phyloP scores from a whole-genome alignment of 2,888 invertebrate genomes.

The Craniophora ligustri region DNA sequence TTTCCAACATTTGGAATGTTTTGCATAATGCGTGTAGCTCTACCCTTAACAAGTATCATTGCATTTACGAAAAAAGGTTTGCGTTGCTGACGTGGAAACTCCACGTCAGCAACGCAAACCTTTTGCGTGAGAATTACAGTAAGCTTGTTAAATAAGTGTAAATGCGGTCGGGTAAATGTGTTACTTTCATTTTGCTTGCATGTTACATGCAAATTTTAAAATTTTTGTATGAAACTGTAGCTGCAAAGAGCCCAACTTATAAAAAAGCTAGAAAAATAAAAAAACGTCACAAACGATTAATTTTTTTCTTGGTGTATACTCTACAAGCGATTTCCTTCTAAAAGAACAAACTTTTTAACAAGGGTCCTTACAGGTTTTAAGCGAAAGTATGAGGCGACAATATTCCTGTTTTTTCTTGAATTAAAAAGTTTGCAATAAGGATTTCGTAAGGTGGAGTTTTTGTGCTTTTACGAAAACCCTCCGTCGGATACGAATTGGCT shows the following conservation, averaged over 20 bases:
- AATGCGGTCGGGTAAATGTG: constrained; percentile 30
- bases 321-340: constrained; percentile 41
- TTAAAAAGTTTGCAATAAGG: constrained; percentile 61
- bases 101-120: no score
- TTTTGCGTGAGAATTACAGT: constrained; percentile 36
- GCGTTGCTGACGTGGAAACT: constrained; percentile 14
- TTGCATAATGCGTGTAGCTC: constrained; percentile 1
- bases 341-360: constrained; percentile 61
- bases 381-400: constrained; percentile 47
- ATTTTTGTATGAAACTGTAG: constrained; percentile 24
- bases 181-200: constrained; percentile 52
- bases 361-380: constrained; percentile 51
- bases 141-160: constrained; percentile 39
- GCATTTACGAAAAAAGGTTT: constrained; percentile 22
- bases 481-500: constrained; percentile 26
- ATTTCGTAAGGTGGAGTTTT: constrained; percentile 36
- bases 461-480: constrained; percentile 19
- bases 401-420: constrained; percentile 60
- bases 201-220: constrained; percentile 38
- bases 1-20: constrained; percentile 18
- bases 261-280: constrained; percentile 17
- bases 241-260: constrained; percentile 10
- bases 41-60: constrained; percentile 26
- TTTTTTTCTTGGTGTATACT: constrained; percentile 19
- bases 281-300: constrained; percentile 29